Base-by-base conservation (phyloP, 2,797 vertebrate species). In the Mormyrus hasselquistii region DNA sequence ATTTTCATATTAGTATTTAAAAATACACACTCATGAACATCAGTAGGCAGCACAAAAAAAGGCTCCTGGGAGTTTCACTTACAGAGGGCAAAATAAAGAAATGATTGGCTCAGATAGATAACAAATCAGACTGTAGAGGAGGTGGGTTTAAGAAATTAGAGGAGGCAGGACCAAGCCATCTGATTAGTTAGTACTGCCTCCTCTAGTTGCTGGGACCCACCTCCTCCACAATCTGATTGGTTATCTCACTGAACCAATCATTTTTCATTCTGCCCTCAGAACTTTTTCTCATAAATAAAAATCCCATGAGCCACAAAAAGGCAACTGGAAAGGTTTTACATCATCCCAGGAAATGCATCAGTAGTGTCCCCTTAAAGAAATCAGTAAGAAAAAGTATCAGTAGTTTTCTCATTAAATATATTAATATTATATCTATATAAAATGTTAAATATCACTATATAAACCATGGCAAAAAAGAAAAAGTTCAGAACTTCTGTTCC, bases 381-480 rank as follows among this genome's bases (percentile, higher is more conserved):
- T 87, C 53, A 55, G 53, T 55, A 55, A 55, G 53, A 55, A 55
- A 55, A 55, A 19, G 57, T 47, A 57, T 82, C 82, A 90, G 87
- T 86, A 86, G 59, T 87, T 88, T 91, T 83, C 79, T 93, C 95
- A 97, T 97, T 97, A 96, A 99, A 99, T 99, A 99, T 98, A 98
- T 99, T 99, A 99, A 97, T 97, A 98, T 97, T 96, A 98, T 96
- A 93, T 88, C 93, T 91, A 97, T 97, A 96, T 97, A 97, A 96
- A 96, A 92, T 97, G 97, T 98, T 98, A 99, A 99, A 99, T 99
- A 99, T 98, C 96, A 96, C 96, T 96, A 91, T 90, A 59, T 87
- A 38, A 55, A 57, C 34, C 85, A 55, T 44, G 53, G 50, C 92
- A 62, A 29, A 55, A 65, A 65, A 47, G 38, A 47, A 5, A 65